Evolutionary conservation across 1,140 invertebrate genomes (phyloP), one percentile per base, ranked within the genome.

Genomic region (Drosophila yakuba): DNA sequence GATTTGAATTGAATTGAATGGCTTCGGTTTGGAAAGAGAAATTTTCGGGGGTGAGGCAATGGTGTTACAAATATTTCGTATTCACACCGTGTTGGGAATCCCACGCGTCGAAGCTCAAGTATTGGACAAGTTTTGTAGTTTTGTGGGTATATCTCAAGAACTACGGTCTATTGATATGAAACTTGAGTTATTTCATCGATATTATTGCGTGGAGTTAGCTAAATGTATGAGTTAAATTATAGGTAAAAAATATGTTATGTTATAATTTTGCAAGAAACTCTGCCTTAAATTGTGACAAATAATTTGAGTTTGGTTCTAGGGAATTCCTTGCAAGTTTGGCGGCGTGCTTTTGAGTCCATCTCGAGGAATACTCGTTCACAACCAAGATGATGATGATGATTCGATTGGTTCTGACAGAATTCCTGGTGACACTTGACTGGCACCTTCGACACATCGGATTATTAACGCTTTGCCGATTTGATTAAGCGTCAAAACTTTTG

Each of bases 401-500:
- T 71, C 54, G 61, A 52, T 74, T 66, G 43, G 48, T 72, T 73
- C 63, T 88, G 84, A 88, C 83, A 83, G 67, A 79, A 83, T 88
- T 78, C 62, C 79, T 69, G 74, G 66, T 83, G 82, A 86, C 83
- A 88, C 69, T 88, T 88, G 75, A 73, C 79, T 79, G 75, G 80
- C 75, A 82, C 50, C 68, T 66, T 69, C 68, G 76, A 28, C 69
- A 47, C 47, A 75, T 57, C 72, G 35, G 39, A 86, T 86, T 86
- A 86, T 86, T 86, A 83, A 88, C 83, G 83, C 83, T 88, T 86
- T 83, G 75, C 79, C 81, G 83, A 76, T 73, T 86, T 66, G 79
- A 86, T 88, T 83, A 57, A 83, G 83, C 75, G 62, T 80, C 83
- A 73, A 76, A 88, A 57, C 64, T 78, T 32, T 80, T 83, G 76